Base-by-base conservation (phyloP, 1,140 invertebrate species). In the Brachionus calyciflorus region DNA sequence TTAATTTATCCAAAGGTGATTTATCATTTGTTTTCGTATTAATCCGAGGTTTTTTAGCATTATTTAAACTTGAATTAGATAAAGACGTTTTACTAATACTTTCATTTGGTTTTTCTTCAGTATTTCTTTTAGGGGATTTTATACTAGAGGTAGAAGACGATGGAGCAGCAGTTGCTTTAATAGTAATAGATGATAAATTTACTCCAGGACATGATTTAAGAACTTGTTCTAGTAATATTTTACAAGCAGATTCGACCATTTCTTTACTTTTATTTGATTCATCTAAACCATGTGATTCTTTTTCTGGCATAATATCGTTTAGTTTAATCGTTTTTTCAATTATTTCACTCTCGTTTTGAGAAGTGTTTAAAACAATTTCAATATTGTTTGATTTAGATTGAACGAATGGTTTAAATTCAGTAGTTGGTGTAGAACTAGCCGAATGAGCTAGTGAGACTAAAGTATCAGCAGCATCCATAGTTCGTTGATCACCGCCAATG, bases 261-360 rank as follows among this genome's bases (percentile, higher is more conserved):
- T 46, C 44, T 46, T 46, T 46, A 46, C 44, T 46, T 14, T 46
- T 46, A 46, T 5, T 46, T 14, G n/a, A 46, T 14, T 46, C n/a
- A 46, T 5, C 4, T 7, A 7, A 3, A 37, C 19, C 24, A 24
- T 1, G 7, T 17, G 24, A 19, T 7, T 5, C 4, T 1, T 26
- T 9, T 21, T 65, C 40, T 7, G 3, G 0, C 12, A 5, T 24
- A 10, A 65, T 3, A 1, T 44, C 24, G 14, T 65, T 37, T 41
- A 65, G 14, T 12, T 46, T 65, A 5, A 65, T 65, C 19, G 60
- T 65, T n/a, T 65, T 65, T 44, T 65, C 60, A 14, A 65, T 65
- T 19, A 44, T 5, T 2, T 65, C 37, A 3, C 17, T n/a, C n/a
- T n/a, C 40, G 19, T 60, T 28, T 7, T 14, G 10, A 7, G 33